phyloP scores from a whole-genome alignment of 2,113 vertebrate species.

The Gobius niger region DNA sequence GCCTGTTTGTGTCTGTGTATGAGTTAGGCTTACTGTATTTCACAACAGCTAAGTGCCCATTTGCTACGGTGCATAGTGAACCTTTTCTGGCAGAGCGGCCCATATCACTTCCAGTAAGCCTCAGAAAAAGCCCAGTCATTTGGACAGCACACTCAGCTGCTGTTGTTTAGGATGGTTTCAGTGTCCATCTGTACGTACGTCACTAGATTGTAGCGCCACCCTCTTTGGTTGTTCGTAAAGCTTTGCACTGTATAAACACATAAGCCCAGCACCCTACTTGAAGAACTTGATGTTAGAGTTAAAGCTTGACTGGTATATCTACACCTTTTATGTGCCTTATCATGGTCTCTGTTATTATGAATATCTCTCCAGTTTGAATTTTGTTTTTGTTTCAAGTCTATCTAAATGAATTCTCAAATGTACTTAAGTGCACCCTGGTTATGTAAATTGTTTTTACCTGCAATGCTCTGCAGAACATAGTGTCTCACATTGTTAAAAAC shows the following conservation, averaged over 20 bases:
- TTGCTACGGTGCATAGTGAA: slow-evolving; percentile 16
- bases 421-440: too few species aligned
- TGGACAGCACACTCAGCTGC: slow-evolving; percentile 6
- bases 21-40: slow-evolving; percentile 27
- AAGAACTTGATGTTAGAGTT: too few species aligned
- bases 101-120: slow-evolving; percentile 52
- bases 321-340: neutral
- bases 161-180: slow-evolving; percentile 7
- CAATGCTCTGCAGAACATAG: too few species aligned
- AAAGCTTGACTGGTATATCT: too few species aligned
- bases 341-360: neutral
- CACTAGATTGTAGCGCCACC: neutral
- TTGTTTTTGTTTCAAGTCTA: neutral
- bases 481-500: slow-evolving; percentile 43
- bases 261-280: too few species aligned
- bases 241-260: neutral
- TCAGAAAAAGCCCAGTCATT: slow-evolving; percentile 4
- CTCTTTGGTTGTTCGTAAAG: neutral
- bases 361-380: neutral
- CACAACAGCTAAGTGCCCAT: slow-evolving; percentile 39
- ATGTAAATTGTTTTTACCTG: neutral
- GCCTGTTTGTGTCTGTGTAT: slow-evolving; percentile 43
- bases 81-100: slow-evolving; percentile 21
- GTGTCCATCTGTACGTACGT: neutral
- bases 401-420: neutral